phyloP scores from a whole-genome alignment of 2,113 vertebrate species.

The Limnothrissa miodon region DNA sequence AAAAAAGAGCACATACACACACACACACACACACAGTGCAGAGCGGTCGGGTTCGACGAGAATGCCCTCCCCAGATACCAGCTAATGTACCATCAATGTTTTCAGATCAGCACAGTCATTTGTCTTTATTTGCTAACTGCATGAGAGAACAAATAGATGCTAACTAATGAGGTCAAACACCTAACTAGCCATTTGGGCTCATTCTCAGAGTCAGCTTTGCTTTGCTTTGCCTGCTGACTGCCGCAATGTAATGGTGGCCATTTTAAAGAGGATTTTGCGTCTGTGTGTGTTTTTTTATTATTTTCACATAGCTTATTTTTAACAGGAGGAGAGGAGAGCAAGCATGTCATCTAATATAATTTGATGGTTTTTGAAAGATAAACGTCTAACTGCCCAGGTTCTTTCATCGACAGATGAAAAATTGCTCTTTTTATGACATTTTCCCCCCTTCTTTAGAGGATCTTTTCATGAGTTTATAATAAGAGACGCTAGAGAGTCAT shows the following conservation, averaged over 20 bases:
- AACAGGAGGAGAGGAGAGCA: not conserved
- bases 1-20: slow-evolving; percentile 39
- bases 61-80: slow-evolving; percentile 74
- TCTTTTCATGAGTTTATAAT: not conserved
- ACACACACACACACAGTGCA: slow-evolving; percentile 27
- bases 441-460: not conserved
- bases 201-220: not conserved
- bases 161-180: slow-evolving; percentile 47
- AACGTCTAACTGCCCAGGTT: not conserved
- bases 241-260: not conserved
- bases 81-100: slow-evolving; percentile 22
- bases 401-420: not conserved
- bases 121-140: slow-evolving; percentile 42
- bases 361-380: not conserved
- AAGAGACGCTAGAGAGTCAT: not conserved
- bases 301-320: not conserved
- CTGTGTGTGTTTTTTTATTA: not conserved
- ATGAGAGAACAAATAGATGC: slow-evolving; percentile 50
- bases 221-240: not conserved
- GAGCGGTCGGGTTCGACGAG: slow-evolving; percentile 10
- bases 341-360: slow-evolving; percentile 4
- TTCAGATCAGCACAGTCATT: slow-evolving; percentile 32
- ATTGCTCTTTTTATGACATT: not conserved
- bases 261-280: not conserved
- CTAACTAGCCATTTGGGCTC: slow-evolving; percentile 44